These are phyloP conservation scores for Tricholaema leucomelas DNA, from an alignment of 2,113 vertebrate genomes.

Conservation along the genomic window DNA sequence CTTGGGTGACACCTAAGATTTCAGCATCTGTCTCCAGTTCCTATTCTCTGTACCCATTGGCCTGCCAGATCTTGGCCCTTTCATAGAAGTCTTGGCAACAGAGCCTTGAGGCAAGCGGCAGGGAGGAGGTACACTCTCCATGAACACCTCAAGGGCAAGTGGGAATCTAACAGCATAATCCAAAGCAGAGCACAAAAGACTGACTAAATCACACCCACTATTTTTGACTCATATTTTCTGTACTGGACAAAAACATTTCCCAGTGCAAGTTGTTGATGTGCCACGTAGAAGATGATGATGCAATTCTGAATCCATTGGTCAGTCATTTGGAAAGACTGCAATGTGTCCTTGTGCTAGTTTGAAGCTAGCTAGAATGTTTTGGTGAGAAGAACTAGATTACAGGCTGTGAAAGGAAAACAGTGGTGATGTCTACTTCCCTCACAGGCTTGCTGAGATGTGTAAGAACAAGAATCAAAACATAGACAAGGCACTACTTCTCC, in stretches of 20 bases:
- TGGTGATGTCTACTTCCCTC: no score
- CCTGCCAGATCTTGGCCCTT: background rate
- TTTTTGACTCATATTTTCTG: background rate
- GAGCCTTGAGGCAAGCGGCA: background rate
- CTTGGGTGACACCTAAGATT: background rate
- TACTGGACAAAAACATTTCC: background rate
- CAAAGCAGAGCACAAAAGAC: background rate
- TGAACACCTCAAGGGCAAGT: background rate
- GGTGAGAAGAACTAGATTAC: no score
- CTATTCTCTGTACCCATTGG: background rate
- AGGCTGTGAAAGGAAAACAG: no score
- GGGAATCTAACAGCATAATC: background rate
- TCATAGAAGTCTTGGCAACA: background rate
- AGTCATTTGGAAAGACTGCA: no score
- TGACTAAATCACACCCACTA: background rate
- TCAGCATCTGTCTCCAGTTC: background rate
- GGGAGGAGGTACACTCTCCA: background rate
- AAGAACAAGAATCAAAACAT: no score
- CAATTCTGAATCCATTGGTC: background rate
- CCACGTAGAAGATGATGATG: background rate
- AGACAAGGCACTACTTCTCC: no score
- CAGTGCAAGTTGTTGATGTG: background rate
- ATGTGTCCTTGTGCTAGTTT: no score
- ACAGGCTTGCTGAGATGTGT: no score
- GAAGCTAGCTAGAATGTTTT: no score